Conservation (phyloP, 2,888 invertebrate species). For the Idaea biselata region DNA sequence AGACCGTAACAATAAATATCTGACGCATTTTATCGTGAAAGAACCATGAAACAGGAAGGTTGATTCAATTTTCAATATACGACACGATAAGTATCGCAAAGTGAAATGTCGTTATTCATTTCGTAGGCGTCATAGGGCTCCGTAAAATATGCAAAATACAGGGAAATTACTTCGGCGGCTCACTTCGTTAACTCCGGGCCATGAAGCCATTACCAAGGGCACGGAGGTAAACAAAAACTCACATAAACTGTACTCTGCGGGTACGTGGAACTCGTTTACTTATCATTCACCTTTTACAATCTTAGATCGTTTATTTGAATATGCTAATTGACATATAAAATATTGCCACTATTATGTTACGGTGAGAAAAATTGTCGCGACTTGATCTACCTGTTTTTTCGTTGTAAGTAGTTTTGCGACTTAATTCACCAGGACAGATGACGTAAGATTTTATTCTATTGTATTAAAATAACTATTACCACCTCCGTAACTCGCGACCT, state of each 20-base stretch:
- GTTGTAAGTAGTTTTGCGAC: too few species aligned
- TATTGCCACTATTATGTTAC: too few species aligned
- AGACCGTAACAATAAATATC: constrained; percentile 15
- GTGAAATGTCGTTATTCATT: constrained; percentile 28
- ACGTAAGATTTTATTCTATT: too few species aligned
- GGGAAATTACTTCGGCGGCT: constrained; percentile 27
- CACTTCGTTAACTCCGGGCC: constrained; percentile 29
- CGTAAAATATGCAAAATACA: constrained; percentile 30
- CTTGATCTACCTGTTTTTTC: too few species aligned
- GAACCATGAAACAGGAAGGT: constrained; percentile 11
- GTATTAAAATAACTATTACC: too few species aligned
- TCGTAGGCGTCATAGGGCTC: constrained; percentile 20
- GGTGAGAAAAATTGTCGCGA: too few species aligned
- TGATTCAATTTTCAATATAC: constrained; percentile 24
- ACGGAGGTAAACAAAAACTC: constrained; percentile 29
- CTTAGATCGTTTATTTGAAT: constrained; percentile 5
- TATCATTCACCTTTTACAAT: constrained; percentile 25
- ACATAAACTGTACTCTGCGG: constrained; percentile 24
- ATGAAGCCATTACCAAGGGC: constrained; percentile 28
- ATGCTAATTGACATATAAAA: too few species aligned
- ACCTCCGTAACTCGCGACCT: too few species aligned
- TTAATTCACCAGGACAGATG: too few species aligned
- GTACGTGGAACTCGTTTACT: constrained; percentile 22
- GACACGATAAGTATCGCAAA: constrained; percentile 24
- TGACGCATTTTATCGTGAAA: constrained; percentile 12